Evolutionary conservation across 2,888 invertebrate species (phyloP).

Genomic region (Agapetus fuscipes): DNA sequence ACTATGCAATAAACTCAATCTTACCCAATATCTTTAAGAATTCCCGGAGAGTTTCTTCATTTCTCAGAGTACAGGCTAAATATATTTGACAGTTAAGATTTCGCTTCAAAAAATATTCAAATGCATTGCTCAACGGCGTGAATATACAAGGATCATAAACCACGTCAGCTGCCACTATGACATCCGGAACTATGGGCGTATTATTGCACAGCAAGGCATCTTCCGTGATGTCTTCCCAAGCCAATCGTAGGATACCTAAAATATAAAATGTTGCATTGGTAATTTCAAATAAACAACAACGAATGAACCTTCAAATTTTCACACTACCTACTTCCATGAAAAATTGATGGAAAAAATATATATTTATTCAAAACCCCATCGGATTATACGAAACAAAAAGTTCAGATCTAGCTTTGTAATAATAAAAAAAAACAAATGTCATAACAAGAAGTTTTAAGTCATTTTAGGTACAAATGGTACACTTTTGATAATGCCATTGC

Average conservation of each 20-base stretch:
- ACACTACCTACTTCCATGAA: no score
- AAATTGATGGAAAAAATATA: no score
- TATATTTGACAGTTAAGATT: conserved; percentile 29
- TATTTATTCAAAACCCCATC: no score
- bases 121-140: conserved; percentile 29
- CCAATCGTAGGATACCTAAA: conserved; percentile 30
- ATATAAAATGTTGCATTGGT: neutral
- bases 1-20: no score
- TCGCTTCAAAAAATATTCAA: conserved; percentile 29
- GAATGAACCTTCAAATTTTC: no score
- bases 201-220: conserved; percentile 22
- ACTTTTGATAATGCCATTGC: no score
- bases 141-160: conserved; percentile 40
- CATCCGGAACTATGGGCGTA: conserved; percentile 28
- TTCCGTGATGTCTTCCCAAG: conserved; percentile 36
- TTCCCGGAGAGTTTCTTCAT: conserved; percentile 33
- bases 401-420: no score
- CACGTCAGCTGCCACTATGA: conserved; percentile 43
- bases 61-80: conserved; percentile 44
- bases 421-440: no score
- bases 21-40: conserved; percentile 11
- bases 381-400: no score
- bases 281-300: no score
- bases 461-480: no score
- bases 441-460: no score